Evolutionary conservation across 2,888 invertebrate genomes (phyloP), one percentile per base, ranked within the genome.

Genomic region (Drosophila prostipennis): DNA sequence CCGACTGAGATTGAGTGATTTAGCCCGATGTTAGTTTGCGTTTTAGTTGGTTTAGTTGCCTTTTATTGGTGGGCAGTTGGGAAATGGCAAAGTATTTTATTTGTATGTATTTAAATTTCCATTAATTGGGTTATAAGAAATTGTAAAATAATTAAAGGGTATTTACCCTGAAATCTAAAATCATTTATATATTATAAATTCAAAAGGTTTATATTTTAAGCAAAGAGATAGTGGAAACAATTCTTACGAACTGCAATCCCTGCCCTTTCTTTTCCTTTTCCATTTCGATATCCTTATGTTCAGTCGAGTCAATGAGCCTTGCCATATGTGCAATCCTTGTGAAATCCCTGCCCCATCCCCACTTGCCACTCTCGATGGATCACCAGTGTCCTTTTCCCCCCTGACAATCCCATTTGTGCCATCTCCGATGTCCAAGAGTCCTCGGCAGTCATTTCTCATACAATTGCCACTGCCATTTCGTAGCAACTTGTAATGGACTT

Each of bases 401-500:
- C 11, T 2, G 26, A 23, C 55, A 36, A 61, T 26, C 43, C 49
- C 63, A 54, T 61, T 55, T 60, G 58, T 57, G 45, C 36, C 37
- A 14, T 39, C 49, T 11, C 32, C 43, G 8, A 36, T 49, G 56
- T 51, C 57, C 43, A 36, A n/a, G 55, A 53, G 76, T 71, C 59
- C 76, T 59, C 76, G 63, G 67, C 79, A 80, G 72, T 78, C 76
- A 77, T 87, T 85, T 85, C 85, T 85, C 82, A 82, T 79, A 79
- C 85, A 87, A 87, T 85, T 85, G 87, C 75, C 87, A 85, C 80
- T 85, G 85, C 79, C 85, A 83, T 85, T 63, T 52, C 61, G 84
- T 42, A 72, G 65, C 83, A 79, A 78, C 87, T 87, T 86, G 86
- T 86, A 86, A 86, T 86, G 85, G 87, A 87, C 85, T 86, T 86